These are phyloP conservation scores for Apamea crenata DNA, from an alignment of 2,888 invertebrate species.

Conservation along the genomic window DNA sequence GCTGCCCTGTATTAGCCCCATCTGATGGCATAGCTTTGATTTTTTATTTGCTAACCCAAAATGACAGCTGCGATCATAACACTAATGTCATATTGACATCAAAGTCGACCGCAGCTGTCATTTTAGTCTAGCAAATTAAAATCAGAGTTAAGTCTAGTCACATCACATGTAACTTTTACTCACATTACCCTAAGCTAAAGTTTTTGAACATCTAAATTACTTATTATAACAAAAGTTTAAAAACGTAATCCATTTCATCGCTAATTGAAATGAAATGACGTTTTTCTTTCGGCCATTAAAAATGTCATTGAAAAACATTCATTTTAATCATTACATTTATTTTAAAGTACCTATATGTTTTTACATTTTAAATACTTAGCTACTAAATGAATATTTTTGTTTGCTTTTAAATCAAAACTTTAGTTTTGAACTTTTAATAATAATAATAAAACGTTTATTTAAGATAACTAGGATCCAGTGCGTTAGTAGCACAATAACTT, in stretches of 20 bases:
- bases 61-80: not conserved
- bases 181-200: not conserved
- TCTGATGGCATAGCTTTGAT: not conserved
- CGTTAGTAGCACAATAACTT: too few species aligned
- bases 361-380: constrained; percentile 37
- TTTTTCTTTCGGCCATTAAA: constrained; percentile 19
- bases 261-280: constrained; percentile 3
- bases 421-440: constrained; percentile 45
- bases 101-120: not conserved
- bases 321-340: constrained; percentile 18
- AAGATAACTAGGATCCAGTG: too few species aligned
- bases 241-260: constrained; percentile 14
- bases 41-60: not conserved
- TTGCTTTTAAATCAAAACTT: constrained; percentile 51
- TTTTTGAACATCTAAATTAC: not conserved
- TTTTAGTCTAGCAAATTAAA: not conserved
- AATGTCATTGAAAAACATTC: constrained; percentile 32
- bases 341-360: constrained; percentile 34
- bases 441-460: too few species aligned
- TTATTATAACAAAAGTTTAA: constrained; percentile 10
- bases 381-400: constrained; percentile 36
- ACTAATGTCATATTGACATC: not conserved
- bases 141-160: not conserved
- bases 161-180: not conserved
- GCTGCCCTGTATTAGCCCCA: not conserved